Percentiles rank a stretch among this genome's conserved stretches.
Conservation (phyloP, 2,888 invertebrate genomes). For the Lydus trimaculatus region DNA sequence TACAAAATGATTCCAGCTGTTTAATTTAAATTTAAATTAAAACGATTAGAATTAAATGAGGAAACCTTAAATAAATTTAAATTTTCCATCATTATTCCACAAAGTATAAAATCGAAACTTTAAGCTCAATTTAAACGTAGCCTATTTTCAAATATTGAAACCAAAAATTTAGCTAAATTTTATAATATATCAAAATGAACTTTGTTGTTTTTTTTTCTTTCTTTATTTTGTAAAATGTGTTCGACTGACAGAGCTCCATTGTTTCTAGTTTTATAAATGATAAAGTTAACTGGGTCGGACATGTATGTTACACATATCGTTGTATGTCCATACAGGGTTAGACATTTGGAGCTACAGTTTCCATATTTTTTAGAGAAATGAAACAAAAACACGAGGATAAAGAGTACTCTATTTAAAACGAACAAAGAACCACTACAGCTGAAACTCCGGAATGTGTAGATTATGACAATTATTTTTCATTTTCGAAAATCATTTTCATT, state of each 20-base stretch:
- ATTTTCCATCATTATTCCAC: neutral
- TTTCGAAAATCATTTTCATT: too few species aligned
- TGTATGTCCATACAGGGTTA: too few species aligned
- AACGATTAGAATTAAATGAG: conserved; percentile 16
- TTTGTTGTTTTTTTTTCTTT: neutral
- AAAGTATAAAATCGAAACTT: neutral
- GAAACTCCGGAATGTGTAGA: too few species aligned
- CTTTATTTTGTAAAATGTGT: neutral
- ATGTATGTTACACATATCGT: neutral
- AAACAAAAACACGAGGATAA: too few species aligned
- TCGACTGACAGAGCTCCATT: neutral
- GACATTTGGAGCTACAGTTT: too few species aligned
- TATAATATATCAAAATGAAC: neutral
- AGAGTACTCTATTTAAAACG: too few species aligned
- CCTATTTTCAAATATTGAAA: conserved; percentile 27
- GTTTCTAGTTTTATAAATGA: conserved; percentile 1
- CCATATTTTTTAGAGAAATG: too few species aligned
- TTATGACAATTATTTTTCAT: too few species aligned
- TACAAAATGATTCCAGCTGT: conserved; percentile 12
- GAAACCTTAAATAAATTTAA: conserved; percentile 7
- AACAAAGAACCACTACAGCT: too few species aligned
- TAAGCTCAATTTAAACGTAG: conserved; percentile 37
- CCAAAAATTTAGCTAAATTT: conserved; percentile 16
- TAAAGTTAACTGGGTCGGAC: conserved; percentile 1
- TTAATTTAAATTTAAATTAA: conserved; percentile 15